phyloP scores from a whole-genome alignment of 1,140 invertebrate genomes.

The Ladona fulva region DNA sequence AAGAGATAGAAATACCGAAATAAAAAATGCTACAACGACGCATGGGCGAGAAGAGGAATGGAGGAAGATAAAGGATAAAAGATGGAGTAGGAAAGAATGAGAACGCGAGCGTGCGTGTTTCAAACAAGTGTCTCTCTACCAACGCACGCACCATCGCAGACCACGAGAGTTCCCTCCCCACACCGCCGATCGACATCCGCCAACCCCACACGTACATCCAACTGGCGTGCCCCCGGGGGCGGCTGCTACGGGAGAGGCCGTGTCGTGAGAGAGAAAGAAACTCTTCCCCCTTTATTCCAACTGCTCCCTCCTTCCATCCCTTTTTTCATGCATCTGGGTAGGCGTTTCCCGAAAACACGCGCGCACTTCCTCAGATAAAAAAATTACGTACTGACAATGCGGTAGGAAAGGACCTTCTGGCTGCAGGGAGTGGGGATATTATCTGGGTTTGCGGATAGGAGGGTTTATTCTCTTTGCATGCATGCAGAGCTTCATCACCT shows the following conservation, averaged over 20 bases:
- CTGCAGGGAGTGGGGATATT: too few species aligned
- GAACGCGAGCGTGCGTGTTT: background rate
- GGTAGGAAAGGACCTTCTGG: too few species aligned
- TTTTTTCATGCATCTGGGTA: background rate
- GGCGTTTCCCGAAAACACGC: too few species aligned
- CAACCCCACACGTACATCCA: background rate
- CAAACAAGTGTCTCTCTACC: background rate
- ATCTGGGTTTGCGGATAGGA: too few species aligned
- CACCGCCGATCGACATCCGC: background rate
- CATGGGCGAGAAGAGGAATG: background rate
- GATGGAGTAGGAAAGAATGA: too few species aligned
- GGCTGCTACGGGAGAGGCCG: too few species aligned
- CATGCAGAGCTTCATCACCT: too few species aligned
- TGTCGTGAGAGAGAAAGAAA: too few species aligned
- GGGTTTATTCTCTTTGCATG: too few species aligned
- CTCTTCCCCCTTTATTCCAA: background rate
- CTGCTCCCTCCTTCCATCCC: background rate
- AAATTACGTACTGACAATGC: too few species aligned
- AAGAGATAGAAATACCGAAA: too few species aligned
- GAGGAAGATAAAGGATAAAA: background rate
- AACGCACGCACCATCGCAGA: background rate
- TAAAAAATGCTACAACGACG: background rate
- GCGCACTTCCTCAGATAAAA: too few species aligned
- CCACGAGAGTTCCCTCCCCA: background rate
- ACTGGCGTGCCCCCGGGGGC: background rate